These are phyloP conservation scores for Falcaria lacertinaria DNA, from an alignment of 2,888 invertebrate genomes.

Conservation along the genomic window DNA sequence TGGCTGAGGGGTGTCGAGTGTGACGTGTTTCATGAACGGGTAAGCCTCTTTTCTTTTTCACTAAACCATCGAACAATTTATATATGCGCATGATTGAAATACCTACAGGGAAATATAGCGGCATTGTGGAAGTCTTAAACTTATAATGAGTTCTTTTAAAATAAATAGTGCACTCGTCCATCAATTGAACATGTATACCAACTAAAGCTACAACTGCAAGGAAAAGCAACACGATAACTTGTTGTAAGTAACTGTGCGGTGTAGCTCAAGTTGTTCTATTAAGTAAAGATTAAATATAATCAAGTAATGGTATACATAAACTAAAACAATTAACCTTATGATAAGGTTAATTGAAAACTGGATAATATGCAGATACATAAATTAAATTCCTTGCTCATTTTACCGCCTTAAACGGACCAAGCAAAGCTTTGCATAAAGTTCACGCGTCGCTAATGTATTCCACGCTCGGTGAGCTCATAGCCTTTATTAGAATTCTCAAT, in stretches of 20 bases:
- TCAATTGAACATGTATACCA: too few species aligned
- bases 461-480: constrained; percentile 75
- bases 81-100: too few species aligned
- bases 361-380: constrained; percentile 30
- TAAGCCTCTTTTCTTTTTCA: neutral
- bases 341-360: constrained; percentile 45
- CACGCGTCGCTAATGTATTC: constrained; percentile 71
- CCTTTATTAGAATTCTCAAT: constrained; percentile 70
- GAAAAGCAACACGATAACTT: too few species aligned
- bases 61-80: neutral
- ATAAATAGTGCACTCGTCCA: too few species aligned
- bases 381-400: constrained; percentile 38
- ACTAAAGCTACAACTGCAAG: too few species aligned
- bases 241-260: neutral
- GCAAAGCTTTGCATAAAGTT: constrained; percentile 65
- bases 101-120: too few species aligned
- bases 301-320: constrained; percentile 16
- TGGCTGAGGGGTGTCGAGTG: neutral
- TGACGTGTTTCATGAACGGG: neutral
- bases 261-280: neutral
- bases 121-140: too few species aligned
- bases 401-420: constrained; percentile 35
- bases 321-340: constrained; percentile 31
- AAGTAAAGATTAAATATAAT: neutral
- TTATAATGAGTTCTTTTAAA: too few species aligned